Evolutionary conservation across 1,140 invertebrate species (phyloP).

Genomic region (Spodoptera litura): DNA sequence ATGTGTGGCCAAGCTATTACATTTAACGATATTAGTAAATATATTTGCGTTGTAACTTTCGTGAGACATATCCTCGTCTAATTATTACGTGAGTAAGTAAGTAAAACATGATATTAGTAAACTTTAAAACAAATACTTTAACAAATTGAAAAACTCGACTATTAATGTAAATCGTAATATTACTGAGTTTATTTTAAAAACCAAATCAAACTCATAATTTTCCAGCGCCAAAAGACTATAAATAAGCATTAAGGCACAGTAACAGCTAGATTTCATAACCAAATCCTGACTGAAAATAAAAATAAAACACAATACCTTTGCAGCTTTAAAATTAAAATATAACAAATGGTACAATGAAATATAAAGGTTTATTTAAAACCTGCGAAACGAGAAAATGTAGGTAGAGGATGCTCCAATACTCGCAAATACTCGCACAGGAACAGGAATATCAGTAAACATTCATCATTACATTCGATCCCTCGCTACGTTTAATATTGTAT

Average conservation of each 20-base stretch:
- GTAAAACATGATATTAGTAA: no score
- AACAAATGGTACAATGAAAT: background rate
- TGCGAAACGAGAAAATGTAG: background rate
- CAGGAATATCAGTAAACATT: constrained; percentile 22
- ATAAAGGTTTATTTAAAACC: constrained; percentile 24
- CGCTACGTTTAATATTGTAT: background rate
- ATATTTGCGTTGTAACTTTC: no score
- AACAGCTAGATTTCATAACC: constrained; percentile 19
- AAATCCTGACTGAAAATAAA: constrained; percentile 19
- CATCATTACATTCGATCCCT: constrained; percentile 22
- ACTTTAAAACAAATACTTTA: no score
- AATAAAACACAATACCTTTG: constrained; percentile 6
- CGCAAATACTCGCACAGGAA: no score
- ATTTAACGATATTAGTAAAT: no score
- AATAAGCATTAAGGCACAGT: background rate
- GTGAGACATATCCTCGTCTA: no score
- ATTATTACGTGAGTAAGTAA: no score
- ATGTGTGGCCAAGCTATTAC: no score
- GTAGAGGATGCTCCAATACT: background rate
- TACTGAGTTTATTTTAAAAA: background rate
- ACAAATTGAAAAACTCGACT: no score
- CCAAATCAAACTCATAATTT: background rate
- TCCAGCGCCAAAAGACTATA: background rate
- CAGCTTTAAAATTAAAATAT: constrained; percentile 16
- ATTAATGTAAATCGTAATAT: background rate